Conservation (phyloP, 2,888 invertebrate genomes). For the Germaria angustata region DNA sequence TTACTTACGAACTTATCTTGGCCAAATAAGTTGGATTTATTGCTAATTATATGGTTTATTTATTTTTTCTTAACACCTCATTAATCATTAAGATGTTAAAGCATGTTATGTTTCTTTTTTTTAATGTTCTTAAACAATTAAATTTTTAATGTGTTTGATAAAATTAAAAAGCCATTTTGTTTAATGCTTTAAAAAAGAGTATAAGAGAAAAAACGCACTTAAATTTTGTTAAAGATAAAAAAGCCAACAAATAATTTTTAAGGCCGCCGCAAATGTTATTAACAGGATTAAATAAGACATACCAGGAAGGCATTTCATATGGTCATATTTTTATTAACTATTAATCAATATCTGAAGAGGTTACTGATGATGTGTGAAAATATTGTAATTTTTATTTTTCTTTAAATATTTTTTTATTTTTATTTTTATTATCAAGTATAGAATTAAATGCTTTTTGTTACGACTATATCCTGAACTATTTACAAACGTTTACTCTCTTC, state of each 20-base stretch:
- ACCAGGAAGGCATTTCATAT: too few relatives aligned
- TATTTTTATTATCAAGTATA: too few relatives aligned
- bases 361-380: too few relatives aligned
- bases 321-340: not conserved
- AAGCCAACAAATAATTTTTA: not conserved
- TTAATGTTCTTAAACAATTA: slow-evolving; percentile 27
- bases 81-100: slow-evolving; percentile 45
- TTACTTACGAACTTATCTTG: slow-evolving; percentile 24
- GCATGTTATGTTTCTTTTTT: not conserved
- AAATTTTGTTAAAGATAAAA: not conserved
- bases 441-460: too few relatives aligned
- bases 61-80: slow-evolving; percentile 56
- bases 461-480: too few relatives aligned
- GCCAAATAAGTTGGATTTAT: slow-evolving; percentile 33
- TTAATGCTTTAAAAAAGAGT: not conserved
- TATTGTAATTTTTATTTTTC: too few relatives aligned
- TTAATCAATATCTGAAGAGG: too few relatives aligned
- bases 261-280: too few relatives aligned
- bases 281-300: not conserved
- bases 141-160: slow-evolving; percentile 12
- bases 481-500: too few relatives aligned
- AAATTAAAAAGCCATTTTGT: not conserved
- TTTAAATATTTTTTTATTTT: too few relatives aligned
- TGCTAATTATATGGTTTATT: slow-evolving; percentile 58
- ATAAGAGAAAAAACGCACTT: not conserved